Conservation (phyloP, 2,113 vertebrate genomes). For the Heloderma charlesbogerti region DNA sequence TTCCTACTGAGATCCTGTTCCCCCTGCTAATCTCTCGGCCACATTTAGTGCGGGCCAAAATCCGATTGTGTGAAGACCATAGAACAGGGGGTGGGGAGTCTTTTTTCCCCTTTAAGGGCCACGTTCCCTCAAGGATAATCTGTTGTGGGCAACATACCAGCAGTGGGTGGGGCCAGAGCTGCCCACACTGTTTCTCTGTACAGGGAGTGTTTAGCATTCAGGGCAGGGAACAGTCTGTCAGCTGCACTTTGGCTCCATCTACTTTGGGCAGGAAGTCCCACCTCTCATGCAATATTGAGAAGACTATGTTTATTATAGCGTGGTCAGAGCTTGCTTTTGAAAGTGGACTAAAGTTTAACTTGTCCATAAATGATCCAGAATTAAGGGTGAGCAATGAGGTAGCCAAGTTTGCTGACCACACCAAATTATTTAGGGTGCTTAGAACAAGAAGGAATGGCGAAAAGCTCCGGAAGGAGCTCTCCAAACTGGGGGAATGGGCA, state of each 20-base stretch:
- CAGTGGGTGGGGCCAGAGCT: neutral
- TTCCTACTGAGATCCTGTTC: neutral
- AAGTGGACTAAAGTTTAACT: too few relatives aligned
- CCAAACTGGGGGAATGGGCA: too few relatives aligned
- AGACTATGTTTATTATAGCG: neutral
- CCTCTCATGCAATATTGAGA: neutral
- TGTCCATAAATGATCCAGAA: too few relatives aligned
- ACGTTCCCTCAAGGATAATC: neutral
- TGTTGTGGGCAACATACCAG: neutral
- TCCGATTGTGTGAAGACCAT: neutral
- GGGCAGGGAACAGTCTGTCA: neutral
- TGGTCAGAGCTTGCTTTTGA: neutral
- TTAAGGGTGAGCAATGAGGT: too few relatives aligned
- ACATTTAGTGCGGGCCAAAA: neutral
- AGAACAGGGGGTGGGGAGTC: neutral
- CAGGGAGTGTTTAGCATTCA: neutral
- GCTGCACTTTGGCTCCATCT: neutral
- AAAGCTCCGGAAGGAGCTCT: too few relatives aligned
- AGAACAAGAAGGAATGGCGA: too few relatives aligned
- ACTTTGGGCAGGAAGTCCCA: neutral
- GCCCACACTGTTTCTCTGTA: neutral
- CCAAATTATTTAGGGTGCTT: too few relatives aligned
- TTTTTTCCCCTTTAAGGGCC: too few relatives aligned
- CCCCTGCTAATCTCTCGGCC: neutral
- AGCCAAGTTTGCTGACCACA: too few relatives aligned